A percentile compares a stretch with the other conserved stretches of the same genome.
phyloP scores from a whole-genome alignment of 2,888 invertebrate genomes.

The Epinotia demarniana region DNA sequence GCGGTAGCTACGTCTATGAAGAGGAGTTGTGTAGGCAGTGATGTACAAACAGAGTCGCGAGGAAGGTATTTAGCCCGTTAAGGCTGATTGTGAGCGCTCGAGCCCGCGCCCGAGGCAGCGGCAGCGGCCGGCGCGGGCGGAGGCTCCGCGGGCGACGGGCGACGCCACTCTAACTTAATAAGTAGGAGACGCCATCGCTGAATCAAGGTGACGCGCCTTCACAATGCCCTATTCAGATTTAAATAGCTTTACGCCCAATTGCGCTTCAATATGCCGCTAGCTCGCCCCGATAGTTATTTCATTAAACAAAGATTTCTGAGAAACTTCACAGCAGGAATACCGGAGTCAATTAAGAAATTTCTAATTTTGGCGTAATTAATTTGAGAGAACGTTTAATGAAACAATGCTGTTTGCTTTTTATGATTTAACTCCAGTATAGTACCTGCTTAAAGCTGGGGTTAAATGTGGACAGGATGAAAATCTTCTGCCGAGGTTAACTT shows the following conservation, averaged over 20 bases:
- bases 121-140: slow-evolving; percentile 62
- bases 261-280: slow-evolving; percentile 79
- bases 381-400: slow-evolving; percentile 37
- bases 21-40: slow-evolving; percentile 34
- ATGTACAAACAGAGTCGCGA: slow-evolving; percentile 46
- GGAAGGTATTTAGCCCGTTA: slow-evolving; percentile 67
- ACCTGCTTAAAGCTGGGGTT: background rate
- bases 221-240: slow-evolving; percentile 84
- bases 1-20: slow-evolving; percentile 33
- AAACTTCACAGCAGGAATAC: slow-evolving; percentile 59
- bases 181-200: slow-evolving; percentile 69
- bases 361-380: slow-evolving; percentile 47
- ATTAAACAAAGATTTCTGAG: slow-evolving; percentile 76
- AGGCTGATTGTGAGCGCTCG: slow-evolving; percentile 63
- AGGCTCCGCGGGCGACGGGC: slow-evolving; percentile 60
- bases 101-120: slow-evolving; percentile 52
- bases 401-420: slow-evolving; percentile 10
- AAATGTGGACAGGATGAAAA: slow-evolving; percentile 10
- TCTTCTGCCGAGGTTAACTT: slow-evolving; percentile 9
- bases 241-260: slow-evolving; percentile 85
- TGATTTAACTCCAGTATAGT: background rate
- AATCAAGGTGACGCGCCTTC: slow-evolving; percentile 82
- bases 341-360: slow-evolving; percentile 55
- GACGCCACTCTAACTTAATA: slow-evolving; percentile 80
- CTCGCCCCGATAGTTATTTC: slow-evolving; percentile 78